Conservation (phyloP, 2,888 invertebrate genomes). For the Malthinus seriepunctatus region DNA sequence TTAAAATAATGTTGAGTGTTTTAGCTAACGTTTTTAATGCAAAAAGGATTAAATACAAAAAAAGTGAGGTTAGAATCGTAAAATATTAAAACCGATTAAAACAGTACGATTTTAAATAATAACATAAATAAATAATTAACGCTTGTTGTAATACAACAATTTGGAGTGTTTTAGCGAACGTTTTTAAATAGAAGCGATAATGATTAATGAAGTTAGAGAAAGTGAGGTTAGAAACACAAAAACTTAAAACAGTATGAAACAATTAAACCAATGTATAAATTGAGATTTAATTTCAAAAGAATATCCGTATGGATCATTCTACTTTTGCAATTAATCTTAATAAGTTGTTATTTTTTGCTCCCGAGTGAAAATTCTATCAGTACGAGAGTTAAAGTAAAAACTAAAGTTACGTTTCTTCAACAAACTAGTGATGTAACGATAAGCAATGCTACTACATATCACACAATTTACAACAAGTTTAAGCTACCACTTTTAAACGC, state of each 20-base stretch:
- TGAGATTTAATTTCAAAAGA: conserved; percentile 45
- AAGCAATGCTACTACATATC: conserved; percentile 42
- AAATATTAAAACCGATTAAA: too few relatives aligned
- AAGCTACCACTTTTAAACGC: conserved; percentile 40
- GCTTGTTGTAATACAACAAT: too few relatives aligned
- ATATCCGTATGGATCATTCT: conserved; percentile 50
- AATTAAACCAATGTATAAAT: conserved; percentile 41
- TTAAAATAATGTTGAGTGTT: too few relatives aligned
- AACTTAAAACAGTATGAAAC: conserved; percentile 8
- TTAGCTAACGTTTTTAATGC: too few relatives aligned
- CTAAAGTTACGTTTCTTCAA: conserved; percentile 28
- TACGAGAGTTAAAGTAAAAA: conserved; percentile 11
- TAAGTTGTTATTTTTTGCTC: conserved; percentile 48
- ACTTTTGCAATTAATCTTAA: conserved; percentile 47
- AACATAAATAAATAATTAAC: too few relatives aligned
- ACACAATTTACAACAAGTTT: conserved; percentile 41
- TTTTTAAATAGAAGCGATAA: too few relatives aligned
- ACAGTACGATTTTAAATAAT: too few relatives aligned
- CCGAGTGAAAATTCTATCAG: conserved; percentile 34
- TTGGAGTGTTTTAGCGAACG: too few relatives aligned
- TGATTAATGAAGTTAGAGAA: not conserved
- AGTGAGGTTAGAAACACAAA: not conserved
- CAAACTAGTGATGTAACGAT: not conserved
- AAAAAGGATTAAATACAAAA: too few relatives aligned
- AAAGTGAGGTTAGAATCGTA: too few relatives aligned